phyloP scores from a whole-genome alignment of 2,888 invertebrate species.

The Nomada hirtipes region DNA sequence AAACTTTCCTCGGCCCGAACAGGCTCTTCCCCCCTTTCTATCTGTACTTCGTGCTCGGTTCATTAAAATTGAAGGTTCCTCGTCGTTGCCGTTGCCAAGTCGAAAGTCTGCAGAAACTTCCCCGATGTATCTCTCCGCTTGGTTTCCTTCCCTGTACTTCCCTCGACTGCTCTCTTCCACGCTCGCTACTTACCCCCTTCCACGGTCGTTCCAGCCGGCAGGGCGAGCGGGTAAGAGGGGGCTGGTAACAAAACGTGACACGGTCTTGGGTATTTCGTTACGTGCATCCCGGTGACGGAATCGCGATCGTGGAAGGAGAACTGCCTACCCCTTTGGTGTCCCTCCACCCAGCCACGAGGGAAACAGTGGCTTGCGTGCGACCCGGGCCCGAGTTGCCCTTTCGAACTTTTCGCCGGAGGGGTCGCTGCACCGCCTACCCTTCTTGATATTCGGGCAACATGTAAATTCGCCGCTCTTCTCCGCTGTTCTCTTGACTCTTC shows the following conservation, averaged over 20 bases:
- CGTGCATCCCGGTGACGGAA: slow-evolving; percentile 23
- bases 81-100: slow-evolving; percentile 67
- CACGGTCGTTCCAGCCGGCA: neutral
- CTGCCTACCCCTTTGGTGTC: slow-evolving; percentile 3
- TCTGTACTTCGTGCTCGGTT: slow-evolving; percentile 61
- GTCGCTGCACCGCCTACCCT: neutral
- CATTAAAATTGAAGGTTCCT: slow-evolving; percentile 73
- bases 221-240: slow-evolving; percentile 2
- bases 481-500: neutral
- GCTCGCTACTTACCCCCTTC: neutral
- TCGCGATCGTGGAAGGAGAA: slow-evolving; percentile 35
- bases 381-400: slow-evolving; percentile 2
- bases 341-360: slow-evolving; percentile 5
- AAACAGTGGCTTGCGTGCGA: slow-evolving; percentile 23
- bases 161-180: neutral
- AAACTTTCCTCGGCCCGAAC: slow-evolving; percentile 51
- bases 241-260: slow-evolving; percentile 49
- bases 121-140: slow-evolving; percentile 43
- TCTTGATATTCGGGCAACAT: slow-evolving; percentile 47
- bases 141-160: slow-evolving; percentile 9
- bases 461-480: slow-evolving; percentile 33
- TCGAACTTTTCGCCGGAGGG: slow-evolving; percentile 39
- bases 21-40: slow-evolving; percentile 25
- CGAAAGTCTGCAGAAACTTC: slow-evolving; percentile 67
- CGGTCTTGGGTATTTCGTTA: slow-evolving; percentile 51